These are phyloP conservation scores for Caenorhabditis angaria DNA, from an alignment of 2,888 invertebrate species.

Conservation along the genomic window DNA sequence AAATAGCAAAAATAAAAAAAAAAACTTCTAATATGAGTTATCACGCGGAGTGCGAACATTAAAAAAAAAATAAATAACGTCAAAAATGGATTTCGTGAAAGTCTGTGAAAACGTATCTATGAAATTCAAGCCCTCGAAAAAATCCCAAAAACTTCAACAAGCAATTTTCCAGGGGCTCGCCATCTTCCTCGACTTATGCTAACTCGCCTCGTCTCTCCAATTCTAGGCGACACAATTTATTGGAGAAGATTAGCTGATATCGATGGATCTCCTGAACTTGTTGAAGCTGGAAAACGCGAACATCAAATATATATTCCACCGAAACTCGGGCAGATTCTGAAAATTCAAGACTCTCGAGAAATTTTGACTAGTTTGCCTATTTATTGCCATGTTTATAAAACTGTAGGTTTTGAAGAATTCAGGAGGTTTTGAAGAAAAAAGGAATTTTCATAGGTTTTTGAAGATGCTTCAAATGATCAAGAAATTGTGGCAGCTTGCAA, in stretches of 20 bases:
- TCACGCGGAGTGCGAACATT: too few relatives aligned
- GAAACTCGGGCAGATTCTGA: conserved; percentile 22
- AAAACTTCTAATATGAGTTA: too few relatives aligned
- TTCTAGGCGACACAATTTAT: conserved; percentile 59
- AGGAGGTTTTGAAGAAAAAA: conserved; percentile 35
- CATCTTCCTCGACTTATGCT: conserved; percentile 58
- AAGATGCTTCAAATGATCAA: not conserved
- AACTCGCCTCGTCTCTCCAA: conserved; percentile 44
- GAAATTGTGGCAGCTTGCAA: conserved; percentile 43
- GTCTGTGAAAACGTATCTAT: too few relatives aligned
- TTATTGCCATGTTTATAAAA: conserved; percentile 54
- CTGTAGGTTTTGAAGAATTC: conserved; percentile 35
- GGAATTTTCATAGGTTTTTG: conserved; percentile 3
- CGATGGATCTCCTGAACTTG: conserved; percentile 41
- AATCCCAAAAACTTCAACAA: not conserved
- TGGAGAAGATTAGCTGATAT: conserved; percentile 40
- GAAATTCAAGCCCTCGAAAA: too few relatives aligned
- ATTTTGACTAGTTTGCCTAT: conserved; percentile 47
- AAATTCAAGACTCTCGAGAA: conserved; percentile 8
- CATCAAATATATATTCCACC: conserved; percentile 37
- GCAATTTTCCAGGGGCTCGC: conserved; percentile 44
- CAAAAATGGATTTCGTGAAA: too few relatives aligned
- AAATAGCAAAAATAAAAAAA: too few relatives aligned
- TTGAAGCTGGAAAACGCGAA: conserved; percentile 24
- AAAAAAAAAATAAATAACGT: too few relatives aligned